These are phyloP conservation scores for Archaeoteleia sp. DNA, from an alignment of 2,888 invertebrate species.

Conservation along the genomic window DNA sequence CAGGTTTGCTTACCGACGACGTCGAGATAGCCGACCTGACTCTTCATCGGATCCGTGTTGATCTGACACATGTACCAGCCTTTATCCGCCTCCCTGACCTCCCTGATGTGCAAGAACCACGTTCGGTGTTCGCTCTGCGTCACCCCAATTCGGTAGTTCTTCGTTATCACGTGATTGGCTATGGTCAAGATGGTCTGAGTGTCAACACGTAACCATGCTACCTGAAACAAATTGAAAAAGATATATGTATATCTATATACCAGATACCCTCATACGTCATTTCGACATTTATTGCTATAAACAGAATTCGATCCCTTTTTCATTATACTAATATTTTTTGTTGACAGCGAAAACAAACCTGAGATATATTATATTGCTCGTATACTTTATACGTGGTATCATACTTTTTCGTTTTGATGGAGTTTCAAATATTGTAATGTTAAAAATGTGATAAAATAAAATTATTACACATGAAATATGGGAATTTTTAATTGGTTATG, in stretches of 20 bases:
- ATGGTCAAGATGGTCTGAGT: conserved; percentile 93
- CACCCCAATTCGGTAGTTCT: conserved; percentile 90
- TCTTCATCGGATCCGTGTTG: conserved; percentile 86
- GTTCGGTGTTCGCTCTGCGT: conserved; percentile 86
- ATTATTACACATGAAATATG: no score
- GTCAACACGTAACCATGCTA: conserved; percentile 93
- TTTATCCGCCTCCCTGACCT: conserved; percentile 86
- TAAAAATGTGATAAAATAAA: no score
- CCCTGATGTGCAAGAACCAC: conserved; percentile 88
- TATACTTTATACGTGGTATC: no score
- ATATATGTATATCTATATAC: no score
- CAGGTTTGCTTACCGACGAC: conserved; percentile 79
- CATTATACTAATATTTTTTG: no score
- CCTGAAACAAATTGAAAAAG: conserved; percentile 77
- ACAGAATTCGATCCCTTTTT: conserved; percentile 15
- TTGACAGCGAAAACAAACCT: no score
- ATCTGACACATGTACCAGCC: conserved; percentile 90
- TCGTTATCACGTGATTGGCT: conserved; percentile 91
- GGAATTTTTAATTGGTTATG: no score
- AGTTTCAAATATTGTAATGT: no score
- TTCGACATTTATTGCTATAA: background rate
- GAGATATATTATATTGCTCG: no score
- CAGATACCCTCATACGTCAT: conserved; percentile 16
- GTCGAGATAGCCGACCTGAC: conserved; percentile 80
- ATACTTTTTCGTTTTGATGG: no score